Base-by-base conservation (phyloP, 2,888 invertebrate genomes). In the Neuroscelio doddi region DNA sequence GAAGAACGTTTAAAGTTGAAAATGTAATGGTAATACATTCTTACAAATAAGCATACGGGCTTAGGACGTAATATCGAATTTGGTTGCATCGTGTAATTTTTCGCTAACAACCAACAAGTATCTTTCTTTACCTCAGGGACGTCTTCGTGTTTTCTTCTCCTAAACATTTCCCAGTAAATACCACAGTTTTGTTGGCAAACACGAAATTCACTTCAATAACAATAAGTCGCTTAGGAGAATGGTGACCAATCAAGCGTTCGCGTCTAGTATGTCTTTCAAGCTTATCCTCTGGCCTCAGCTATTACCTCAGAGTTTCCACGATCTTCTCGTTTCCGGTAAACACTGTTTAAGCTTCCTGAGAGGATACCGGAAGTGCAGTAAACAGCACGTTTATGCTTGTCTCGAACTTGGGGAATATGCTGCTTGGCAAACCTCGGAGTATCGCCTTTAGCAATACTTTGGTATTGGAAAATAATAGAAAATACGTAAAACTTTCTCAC, bases 311-410 rank as follows among this genome's bases (percentile, higher is more conserved):
- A 63, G 44, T 67, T 67, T 52, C 47, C 56, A 49, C 61, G 41
- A 41, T 51, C 64, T 64, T 55, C 36, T 38, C 30, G 56, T 41
- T 66, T 61, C 50, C 64, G 46, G 68, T 65, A 70, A 69, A 64
- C 64, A 64, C 51, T 44, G 55, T 62, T 70, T 68, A 61, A 70
- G 62, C 69, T 62, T 64, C 56, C 57, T 61, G 16, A 32, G 52
- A 58, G 61, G 64, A 63, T 65, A 53, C 58, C 63, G 62, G 68
- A 63, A 69, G 62, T 59, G 62, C 53, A 53, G 70, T 71, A 71
- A 72, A 74, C 70, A 68, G 50, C 41, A 21, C 46, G 49, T 65
- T 64, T 68, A 56, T 61, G 62, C 50, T 58, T 46, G 59, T 47
- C 12, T 41, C 47, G 36, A 58, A 65, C 30, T 65, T 61, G 55